Base-by-base conservation (phyloP, 2,888 invertebrate species). In the Venusia cambrica region DNA sequence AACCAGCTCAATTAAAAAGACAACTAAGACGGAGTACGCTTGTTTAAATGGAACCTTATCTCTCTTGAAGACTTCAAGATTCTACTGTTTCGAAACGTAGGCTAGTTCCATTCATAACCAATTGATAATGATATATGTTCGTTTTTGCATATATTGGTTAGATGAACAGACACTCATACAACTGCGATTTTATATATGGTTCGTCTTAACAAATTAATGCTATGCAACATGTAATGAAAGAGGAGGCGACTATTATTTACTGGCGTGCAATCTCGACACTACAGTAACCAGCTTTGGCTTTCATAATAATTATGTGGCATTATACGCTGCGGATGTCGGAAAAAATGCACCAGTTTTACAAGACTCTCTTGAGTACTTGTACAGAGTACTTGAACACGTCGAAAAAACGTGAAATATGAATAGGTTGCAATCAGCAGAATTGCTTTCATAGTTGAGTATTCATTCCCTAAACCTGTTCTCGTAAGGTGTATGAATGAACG, bases 201-300 rank as follows among this genome's bases (percentile, higher is more conserved):
- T 18, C n/a, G 4, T 13, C n/a, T 8, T n/a, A 12, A 16, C 11
- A 25, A 14, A 20, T n/a, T n/a, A 25, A 20, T 29, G 33, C n/a
- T n/a, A 33, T 17, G 33, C 20, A 32, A 25, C 36, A 29, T 39
- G 26, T 40, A 38, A 43, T 45, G 34, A 37, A 37, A 41, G 36
- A 22, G 41, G 47, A 38, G 45, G 44, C n/a, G n/a, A n/a, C 44
- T 50, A 54, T 59, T 59, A 62, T 54, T 64, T 52, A 51, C 52
- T 26, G 17, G 48, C 38, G 34, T 42, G 54, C 42, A 60, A 58
- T 66, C 57, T 56, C 51, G 38, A 38, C 46, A 29, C 37, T 37
- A n/a, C n/a, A n/a, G 45, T 50, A 57, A 56, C 50, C 39, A 57
- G 54, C 40, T 26, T 44, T 43, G 30, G 34, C 38, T 53, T 57